Evolutionary conservation across 2,888 invertebrate genomes (phyloP).

Genomic region (Cylloceria caligata): DNA sequence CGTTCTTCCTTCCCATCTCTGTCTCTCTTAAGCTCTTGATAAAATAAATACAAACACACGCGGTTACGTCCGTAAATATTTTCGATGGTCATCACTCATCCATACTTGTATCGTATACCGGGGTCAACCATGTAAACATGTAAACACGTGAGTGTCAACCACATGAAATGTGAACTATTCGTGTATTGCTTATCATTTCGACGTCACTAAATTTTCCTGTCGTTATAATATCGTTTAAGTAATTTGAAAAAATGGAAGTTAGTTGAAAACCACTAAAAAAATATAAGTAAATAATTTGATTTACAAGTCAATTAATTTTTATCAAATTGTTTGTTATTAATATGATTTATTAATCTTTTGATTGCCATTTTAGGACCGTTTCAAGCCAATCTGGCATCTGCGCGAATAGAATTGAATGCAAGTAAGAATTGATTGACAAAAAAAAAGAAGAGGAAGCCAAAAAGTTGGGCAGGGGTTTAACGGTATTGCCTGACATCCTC

Average conservation of each 20-base stretch:
- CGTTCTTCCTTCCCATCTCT: slow-evolving; percentile 14
- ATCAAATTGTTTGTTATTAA: no score
- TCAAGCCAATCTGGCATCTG: no score
- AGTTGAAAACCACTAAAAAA: no score
- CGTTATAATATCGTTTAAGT: background rate
- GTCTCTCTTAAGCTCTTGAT: slow-evolving; percentile 49
- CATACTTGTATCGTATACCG: slow-evolving; percentile 4
- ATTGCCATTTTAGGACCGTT: no score
- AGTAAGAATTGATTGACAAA: slow-evolving; percentile 5
- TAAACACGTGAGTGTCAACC: slow-evolving; percentile 15
- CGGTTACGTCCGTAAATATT: slow-evolving; percentile 58
- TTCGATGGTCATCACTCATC: slow-evolving; percentile 63
- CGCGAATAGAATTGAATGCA: background rate
- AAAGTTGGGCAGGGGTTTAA: slow-evolving; percentile 70
- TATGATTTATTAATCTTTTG: no score
- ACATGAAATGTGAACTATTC: background rate
- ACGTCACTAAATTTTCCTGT: background rate
- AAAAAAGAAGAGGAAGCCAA: background rate
- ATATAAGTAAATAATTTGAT: no score
- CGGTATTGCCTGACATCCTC: slow-evolving; percentile 70
- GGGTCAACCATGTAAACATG: slow-evolving; percentile 1
- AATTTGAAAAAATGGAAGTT: background rate
- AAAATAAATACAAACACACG: slow-evolving; percentile 72
- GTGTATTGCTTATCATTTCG: background rate
- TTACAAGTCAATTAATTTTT: no score